These are phyloP conservation scores for Ariopsis seemanni DNA, from an alignment of 2,113 vertebrate genomes.

Conservation along the genomic window DNA sequence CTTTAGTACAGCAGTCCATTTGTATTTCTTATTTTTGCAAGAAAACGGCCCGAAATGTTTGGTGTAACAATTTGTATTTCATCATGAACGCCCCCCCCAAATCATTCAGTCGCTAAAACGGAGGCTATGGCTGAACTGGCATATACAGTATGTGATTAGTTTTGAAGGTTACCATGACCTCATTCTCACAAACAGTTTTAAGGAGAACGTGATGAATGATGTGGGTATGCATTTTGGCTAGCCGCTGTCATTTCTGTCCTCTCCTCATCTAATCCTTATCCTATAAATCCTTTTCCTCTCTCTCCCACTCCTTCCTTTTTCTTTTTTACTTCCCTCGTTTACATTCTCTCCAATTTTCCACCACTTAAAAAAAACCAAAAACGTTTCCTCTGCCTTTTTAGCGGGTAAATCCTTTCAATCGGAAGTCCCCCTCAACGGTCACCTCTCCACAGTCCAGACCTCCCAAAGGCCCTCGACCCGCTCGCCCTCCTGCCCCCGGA, in stretches of 20 bases:
- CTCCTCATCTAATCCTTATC: not conserved
- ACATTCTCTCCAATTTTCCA: not conserved
- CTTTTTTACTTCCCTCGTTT: not conserved
- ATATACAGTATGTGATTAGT: not conserved
- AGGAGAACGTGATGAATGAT: constrained; percentile 2
- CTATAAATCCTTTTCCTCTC: not conserved
- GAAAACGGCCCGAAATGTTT: not conserved
- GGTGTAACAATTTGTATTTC: not conserved
- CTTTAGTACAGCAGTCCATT: not conserved
- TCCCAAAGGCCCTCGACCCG: constrained; percentile 83
- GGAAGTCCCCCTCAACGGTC: constrained; percentile 80
- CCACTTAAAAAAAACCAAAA: not conserved
- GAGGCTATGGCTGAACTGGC: not conserved
- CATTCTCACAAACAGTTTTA: not conserved
- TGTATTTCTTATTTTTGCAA: not conserved
- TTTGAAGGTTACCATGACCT: constrained; percentile 6
- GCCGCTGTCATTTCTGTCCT: not conserved
- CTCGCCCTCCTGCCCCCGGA: constrained; percentile 89
- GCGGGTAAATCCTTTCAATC: constrained; percentile 95
- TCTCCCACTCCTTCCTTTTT: not conserved
- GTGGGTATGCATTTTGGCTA: not conserved
- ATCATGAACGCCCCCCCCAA: not conserved
- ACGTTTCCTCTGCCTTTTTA: constrained; percentile 55
- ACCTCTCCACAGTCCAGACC: constrained; percentile 75
- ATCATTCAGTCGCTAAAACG: not conserved